Evolutionary conservation across 2,888 invertebrate genomes (phyloP), one percentile per base, ranked within the genome.

Genomic region (Rhyacophila evoluta): DNA sequence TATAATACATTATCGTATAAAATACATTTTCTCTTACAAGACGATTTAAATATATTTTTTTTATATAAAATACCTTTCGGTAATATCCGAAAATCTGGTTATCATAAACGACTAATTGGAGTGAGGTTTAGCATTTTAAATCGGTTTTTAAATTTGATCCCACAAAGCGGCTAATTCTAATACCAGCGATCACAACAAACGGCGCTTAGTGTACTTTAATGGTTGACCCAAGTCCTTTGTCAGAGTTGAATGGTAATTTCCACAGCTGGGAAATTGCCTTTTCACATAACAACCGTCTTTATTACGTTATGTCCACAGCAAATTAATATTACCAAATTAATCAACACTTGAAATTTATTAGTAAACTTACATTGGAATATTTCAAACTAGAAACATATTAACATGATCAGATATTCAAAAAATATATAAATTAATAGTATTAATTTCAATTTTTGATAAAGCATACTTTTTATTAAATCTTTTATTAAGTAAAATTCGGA

Each of bases 221-320:
- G 55, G 15, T 55, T 55, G 55, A 55, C 55, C 55, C 55, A 10
- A 55, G 55, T 55, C 55, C 55, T 55, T 55, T 55, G 55, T 55
- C 19, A 19, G 55, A 55, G 19, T 55, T 55, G 55, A 55, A 19
- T 19, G 55, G 55, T 55, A 15, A 55, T 55, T n/a, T 55, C 19
- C 55, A 19, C 15, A 55, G 55, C 8, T 19, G 55, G 55, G 55
- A 55, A 55, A 55, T 55, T 55, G 55, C 55, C 55, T 55, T 19
- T 19, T 25, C 15, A 55, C 19, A 55, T 1, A 55, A 55, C 19
- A 19, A 12, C 55, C 19, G 55, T n/a, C 55, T 55, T 55, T 55
- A 55, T 1, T 55, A 55, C 55, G 8, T 6, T 19, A 55, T 1
- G 25, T 25, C 55, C 55, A 19, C 15, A 15, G 55, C 1, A 8